Evolutionary conservation across 2,888 invertebrate genomes (phyloP), one percentile per base, ranked within the genome.

Genomic region (Oscheius sp.): DNA sequence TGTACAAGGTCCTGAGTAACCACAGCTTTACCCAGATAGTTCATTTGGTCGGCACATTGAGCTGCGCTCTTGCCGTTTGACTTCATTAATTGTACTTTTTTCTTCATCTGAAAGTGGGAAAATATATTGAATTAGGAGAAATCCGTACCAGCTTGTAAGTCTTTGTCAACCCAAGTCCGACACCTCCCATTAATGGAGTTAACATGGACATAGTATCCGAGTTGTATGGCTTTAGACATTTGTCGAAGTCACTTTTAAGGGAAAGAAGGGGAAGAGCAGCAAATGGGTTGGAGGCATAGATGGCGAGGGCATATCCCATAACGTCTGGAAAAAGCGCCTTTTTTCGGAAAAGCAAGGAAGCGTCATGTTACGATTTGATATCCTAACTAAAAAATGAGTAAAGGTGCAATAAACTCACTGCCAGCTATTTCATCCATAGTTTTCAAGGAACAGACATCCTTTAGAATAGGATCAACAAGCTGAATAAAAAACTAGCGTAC

Each of bases 241-340:
- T 21, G 61, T 61, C 61, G 3, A 61, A n/a, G 12, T 61, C n/a
- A 23, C n/a, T 12, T 18, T 61, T 61, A 13, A 58, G 16, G 3
- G 9, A 2, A 7, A 58, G 58, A 9, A 58, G 27, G 2, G 58
- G 27, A 27, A 58, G 27, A 23, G 27, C 27, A 13, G 29, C n/a
- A 1, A 29, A 0, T 0, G 27, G 0, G 13, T 23, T 23, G n/a
- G 58, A 27, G 7, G n/a, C 58, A 5, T 3, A 49, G 16, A 18
- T 16, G 25, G 0, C 2, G 12, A 29, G 0, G 29, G 27, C 25
- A n/a, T 58, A 58, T n/a, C 58, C 58, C 58, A 58, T 58, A 29
- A n/a, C 7, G 12, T 16, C 58, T 58, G n/a, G 9, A 58, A 23
- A 13, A 49, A 49, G 13, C n/a, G n/a, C n/a, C n/a, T n/a, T n/a